A percentile compares a stretch with the other conserved stretches of the same genome.
phyloP scores from a whole-genome alignment of 2,797 vertebrate species.

The Tamandua tetradactyla region DNA sequence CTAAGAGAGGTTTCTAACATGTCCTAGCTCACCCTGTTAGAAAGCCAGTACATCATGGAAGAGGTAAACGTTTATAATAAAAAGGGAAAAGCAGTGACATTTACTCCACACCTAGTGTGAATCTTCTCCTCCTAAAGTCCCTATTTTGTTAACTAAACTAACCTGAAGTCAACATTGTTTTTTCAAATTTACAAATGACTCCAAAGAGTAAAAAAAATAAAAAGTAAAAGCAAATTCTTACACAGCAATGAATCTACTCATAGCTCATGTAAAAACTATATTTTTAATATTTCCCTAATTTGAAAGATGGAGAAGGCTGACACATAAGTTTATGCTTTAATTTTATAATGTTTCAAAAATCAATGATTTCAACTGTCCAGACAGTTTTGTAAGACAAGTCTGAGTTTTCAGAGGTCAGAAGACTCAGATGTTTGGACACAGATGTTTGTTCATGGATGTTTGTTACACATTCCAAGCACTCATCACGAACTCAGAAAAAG shows the following conservation, averaged over 20 bases:
- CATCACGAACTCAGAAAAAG: not conserved
- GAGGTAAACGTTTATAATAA: not conserved
- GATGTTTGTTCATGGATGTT: not conserved
- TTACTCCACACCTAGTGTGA: not conserved
- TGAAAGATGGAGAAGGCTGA: not conserved
- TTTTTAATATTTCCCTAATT: not conserved
- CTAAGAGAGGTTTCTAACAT: not conserved
- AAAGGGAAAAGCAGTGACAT: no score
- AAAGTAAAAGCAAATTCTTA: not conserved
- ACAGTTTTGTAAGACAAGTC: not conserved
- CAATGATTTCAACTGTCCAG: not conserved
- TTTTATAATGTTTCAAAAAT: not conserved
- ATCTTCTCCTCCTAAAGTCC: not conserved
- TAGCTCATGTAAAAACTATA: not conserved
- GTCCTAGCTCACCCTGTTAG: not conserved
- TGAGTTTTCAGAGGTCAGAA: not conserved
- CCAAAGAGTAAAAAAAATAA: not conserved
- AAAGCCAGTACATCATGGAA: not conserved
- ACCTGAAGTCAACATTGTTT: not conserved
- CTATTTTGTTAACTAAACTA: not conserved
- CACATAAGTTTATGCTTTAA: not conserved
- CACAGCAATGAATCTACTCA: not conserved
- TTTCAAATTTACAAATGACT: not conserved
- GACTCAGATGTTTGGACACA: not conserved
- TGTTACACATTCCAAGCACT: not conserved